Evolutionary conservation across 2,797 vertebrate genomes (phyloP).

Genomic region (Coreius guichenoti): DNA sequence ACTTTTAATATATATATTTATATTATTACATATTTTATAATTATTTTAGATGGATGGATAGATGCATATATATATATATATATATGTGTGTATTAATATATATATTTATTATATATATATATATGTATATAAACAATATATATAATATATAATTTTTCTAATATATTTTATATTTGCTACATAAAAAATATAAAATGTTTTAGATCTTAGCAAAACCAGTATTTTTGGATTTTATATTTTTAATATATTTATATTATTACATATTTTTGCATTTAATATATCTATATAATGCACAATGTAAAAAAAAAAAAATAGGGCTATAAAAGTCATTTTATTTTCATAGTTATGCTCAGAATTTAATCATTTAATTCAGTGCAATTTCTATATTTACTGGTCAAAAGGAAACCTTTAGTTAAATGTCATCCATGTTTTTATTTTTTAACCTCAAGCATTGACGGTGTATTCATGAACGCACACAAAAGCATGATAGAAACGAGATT

Average conservation of each 20-base stretch:
- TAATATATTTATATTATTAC: too few species aligned
- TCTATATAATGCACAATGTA: neutral
- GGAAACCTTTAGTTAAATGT: neutral
- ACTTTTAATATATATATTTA: too few species aligned
- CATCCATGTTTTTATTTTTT: neutral
- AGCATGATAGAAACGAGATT: constrained; percentile 94
- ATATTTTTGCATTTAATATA: neutral
- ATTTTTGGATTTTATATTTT: too few species aligned
- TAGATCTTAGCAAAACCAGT: neutral
- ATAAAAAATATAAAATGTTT: neutral
- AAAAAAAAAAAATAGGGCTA: too few species aligned
- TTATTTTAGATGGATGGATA: too few species aligned
- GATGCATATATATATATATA: too few species aligned
- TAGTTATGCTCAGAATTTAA: neutral
- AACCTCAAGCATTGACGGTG: neutral
- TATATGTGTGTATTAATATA: too few species aligned
- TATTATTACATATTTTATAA: too few species aligned
- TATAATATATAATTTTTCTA: too few species aligned
- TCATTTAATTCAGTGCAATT: neutral
- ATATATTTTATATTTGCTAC: neutral
- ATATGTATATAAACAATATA: too few species aligned
- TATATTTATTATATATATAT: too few species aligned
- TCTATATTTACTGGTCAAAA: too few species aligned
- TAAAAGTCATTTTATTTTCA: neutral
- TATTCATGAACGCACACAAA: constrained; percentile 7